Base-by-base conservation (phyloP, 1,140 invertebrate species). In the Polypedilum vanderplanki region DNA sequence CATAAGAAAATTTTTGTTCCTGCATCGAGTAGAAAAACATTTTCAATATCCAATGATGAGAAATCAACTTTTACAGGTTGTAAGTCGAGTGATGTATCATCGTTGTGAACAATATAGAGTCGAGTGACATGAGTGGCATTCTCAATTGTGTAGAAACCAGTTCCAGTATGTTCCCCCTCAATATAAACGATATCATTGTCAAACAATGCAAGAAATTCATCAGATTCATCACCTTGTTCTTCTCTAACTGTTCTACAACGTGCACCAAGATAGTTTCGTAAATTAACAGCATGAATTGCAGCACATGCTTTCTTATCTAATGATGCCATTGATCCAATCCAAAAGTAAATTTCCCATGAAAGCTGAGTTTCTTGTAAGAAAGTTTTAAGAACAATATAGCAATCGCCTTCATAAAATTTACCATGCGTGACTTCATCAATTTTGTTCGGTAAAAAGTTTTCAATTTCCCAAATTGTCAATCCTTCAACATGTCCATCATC, bases 371-470 rank as follows among this genome's bases (percentile, higher is more conserved):
- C 91, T 81, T 98, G 96, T 46, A 92, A 83, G 46, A 85, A 88
- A 0, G 98, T 99, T 83, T 98, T 96, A 70, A 99, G 84, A 75
- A 99, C 88, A 78, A 99, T 98, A 81, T 99, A 99, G 84, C 97
- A 99, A 83, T 99, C 98, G 15, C 94, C 98, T 85, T 99, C 96
- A 81, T 98, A 99, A 84, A 99, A 99, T 84, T 98, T 98, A 7
- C 98, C 98, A 85, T 98, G 91, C 0, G 94, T 89, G 10, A 91
- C 93, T 87, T 94, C 90, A 76, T 94, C 92, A 75, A 98, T 91
- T 79, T 91, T 90, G 82, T 97, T 98, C 0, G 98, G 98, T 76
- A 99, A 85, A 82, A 99, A 99, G 83, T 99, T 99, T 84, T 99
- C 97, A 76, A 99, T 99, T 86, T 98, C 97, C 96, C 97, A 99